Conservation (phyloP, 2,113 vertebrate species). For the Chaetops frenatus region DNA sequence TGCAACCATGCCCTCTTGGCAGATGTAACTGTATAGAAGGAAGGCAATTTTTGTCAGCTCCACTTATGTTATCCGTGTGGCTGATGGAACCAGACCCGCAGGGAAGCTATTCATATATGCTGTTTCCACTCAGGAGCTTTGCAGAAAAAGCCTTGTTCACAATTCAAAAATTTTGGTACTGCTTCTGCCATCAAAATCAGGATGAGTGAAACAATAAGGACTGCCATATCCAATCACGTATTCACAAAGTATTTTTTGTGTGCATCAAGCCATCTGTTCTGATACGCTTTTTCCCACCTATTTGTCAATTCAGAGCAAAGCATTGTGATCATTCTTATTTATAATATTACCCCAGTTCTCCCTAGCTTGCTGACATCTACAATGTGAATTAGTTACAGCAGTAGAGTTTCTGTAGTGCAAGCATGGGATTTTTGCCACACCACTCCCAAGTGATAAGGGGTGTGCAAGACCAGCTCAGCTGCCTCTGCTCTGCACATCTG, state of each 20-base stretch:
- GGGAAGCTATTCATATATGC: neutral
- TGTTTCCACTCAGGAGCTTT: neutral
- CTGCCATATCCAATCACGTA: neutral
- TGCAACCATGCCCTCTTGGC: neutral
- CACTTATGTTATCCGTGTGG: neutral
- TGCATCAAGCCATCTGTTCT: constrained; percentile 44
- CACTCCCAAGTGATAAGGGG: neutral
- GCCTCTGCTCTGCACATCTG: neutral
- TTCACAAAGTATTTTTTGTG: neutral
- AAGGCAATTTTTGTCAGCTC: neutral
- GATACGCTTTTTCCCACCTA: neutral
- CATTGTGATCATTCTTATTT: neutral
- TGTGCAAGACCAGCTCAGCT: neutral
- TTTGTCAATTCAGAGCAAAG: neutral
- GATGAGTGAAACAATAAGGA: neutral
- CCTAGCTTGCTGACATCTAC: neutral
- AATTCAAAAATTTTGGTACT: neutral
- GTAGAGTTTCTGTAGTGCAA: neutral
- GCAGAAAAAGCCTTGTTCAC: neutral
- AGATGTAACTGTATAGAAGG: neutral
- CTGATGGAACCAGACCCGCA: neutral
- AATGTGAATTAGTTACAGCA: neutral
- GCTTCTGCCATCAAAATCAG: constrained; percentile 16
- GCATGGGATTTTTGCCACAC: neutral
- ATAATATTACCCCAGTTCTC: neutral